Conservation (phyloP, 64 coral and sea anemone species). For the Acropora yongei region DNA sequence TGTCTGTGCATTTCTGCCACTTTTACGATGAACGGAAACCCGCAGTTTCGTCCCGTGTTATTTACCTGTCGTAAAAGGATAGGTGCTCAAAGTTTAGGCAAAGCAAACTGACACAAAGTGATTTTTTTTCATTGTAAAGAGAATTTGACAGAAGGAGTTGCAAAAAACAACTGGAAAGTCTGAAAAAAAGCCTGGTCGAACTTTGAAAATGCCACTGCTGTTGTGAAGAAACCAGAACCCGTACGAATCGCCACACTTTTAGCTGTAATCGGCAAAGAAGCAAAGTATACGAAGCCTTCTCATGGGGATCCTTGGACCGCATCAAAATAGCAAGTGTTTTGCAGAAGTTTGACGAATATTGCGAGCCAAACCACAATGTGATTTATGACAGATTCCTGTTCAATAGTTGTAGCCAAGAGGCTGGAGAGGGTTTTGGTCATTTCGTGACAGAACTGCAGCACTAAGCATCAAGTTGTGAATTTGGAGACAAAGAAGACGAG, state of each 20-base stretch:
- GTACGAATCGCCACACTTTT: background rate
- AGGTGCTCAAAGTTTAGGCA: background rate
- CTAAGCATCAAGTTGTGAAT: background rate
- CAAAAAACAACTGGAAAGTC: slow-evolving; percentile 1
- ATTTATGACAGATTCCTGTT: background rate
- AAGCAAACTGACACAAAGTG: background rate
- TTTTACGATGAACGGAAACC: no score
- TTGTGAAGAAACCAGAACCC: background rate
- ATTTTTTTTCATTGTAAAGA: background rate
- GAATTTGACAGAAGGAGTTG: background rate
- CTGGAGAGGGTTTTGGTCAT: background rate
- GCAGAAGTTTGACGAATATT: background rate
- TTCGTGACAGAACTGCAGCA: background rate
- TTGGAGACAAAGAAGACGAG: background rate
- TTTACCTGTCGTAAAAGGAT: background rate
- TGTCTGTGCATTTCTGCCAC: no score
- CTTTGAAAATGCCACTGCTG: background rate
- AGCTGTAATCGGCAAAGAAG: background rate
- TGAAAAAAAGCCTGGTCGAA: background rate
- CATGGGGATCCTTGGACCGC: background rate
- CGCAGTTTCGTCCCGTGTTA: background rate
- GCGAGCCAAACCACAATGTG: background rate
- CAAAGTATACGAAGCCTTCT: background rate
- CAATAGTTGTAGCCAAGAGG: background rate
- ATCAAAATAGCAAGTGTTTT: background rate